Evolutionary conservation across 2,888 invertebrate species (phyloP).

Genomic region (Rotaria macrura): DNA sequence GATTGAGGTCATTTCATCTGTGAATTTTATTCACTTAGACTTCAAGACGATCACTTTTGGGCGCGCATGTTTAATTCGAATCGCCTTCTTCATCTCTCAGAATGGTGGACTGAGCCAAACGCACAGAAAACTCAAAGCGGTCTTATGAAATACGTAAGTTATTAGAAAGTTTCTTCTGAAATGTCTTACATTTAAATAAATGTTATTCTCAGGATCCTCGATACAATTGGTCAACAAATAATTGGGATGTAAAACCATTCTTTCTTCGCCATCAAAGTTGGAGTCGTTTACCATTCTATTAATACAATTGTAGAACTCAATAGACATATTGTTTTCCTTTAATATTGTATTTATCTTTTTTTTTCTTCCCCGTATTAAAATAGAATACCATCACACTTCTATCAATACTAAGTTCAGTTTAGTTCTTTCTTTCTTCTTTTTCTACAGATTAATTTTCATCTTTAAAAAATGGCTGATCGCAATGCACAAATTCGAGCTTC

Average conservation of each 20-base stretch:
- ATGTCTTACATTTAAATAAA: neutral
- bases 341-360: neutral
- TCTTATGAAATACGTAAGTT: constrained; percentile 1
- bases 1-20: neutral
- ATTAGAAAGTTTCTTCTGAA: neutral
- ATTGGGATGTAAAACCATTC: constrained; percentile 13
- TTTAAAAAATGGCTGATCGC: neutral
- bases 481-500: constrained; percentile 44
- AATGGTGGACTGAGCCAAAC: constrained; percentile 18
- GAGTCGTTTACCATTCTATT: constrained; percentile 13
- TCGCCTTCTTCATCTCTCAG: neutral
- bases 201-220: neutral
- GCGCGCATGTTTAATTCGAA: neutral
- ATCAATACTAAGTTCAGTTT: neutral
- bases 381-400: neutral
- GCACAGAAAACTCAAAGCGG: neutral
- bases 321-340: neutral
- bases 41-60: neutral
- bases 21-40: neutral
- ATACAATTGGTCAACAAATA: constrained; percentile 10
- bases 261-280: neutral
- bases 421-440: neutral
- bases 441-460: neutral
- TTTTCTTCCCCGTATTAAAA: neutral
- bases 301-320: neutral